These are phyloP conservation scores for Grantiella picta DNA, from an alignment of 2,113 vertebrate genomes.

Conservation along the genomic window DNA sequence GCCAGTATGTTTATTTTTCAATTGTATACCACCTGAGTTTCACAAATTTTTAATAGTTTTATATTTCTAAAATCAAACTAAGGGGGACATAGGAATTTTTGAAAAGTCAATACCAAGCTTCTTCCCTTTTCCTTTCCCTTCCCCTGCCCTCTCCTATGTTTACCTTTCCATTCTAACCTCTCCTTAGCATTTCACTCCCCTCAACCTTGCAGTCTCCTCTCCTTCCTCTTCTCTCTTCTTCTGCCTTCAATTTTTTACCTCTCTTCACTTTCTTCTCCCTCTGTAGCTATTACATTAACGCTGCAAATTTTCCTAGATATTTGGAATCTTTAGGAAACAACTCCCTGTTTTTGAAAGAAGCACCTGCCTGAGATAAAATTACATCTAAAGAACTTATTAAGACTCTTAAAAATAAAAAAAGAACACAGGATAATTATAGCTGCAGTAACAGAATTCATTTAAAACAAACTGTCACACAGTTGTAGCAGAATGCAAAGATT, in stretches of 20 bases:
- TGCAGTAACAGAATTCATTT: not conserved
- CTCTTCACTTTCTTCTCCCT: not conserved
- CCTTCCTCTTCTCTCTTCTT: not conserved
- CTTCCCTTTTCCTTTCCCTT: not conserved
- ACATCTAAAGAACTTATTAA: not conserved
- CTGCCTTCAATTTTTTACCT: not conserved
- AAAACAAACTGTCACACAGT: not conserved
- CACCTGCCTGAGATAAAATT: not conserved
- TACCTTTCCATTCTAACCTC: not conserved
- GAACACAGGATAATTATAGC: not conserved
- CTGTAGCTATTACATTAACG: not conserved
- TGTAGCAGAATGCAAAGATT: not conserved
- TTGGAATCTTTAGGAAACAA: not conserved
- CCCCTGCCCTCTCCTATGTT: not conserved
- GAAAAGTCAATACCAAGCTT: not conserved
- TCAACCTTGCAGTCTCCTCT: not conserved
- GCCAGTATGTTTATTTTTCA: not conserved
- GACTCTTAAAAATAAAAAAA: not conserved
- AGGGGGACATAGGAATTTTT: not conserved
- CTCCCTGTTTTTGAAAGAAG: not conserved
- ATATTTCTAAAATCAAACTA: not conserved
- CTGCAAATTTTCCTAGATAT: not conserved
- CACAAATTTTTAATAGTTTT: not conserved
- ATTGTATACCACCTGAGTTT: not conserved
- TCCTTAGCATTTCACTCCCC: not conserved